These are phyloP conservation scores for Knipowitschia caucasica DNA, from an alignment of 2,797 vertebrate genomes.

Conservation along the genomic window DNA sequence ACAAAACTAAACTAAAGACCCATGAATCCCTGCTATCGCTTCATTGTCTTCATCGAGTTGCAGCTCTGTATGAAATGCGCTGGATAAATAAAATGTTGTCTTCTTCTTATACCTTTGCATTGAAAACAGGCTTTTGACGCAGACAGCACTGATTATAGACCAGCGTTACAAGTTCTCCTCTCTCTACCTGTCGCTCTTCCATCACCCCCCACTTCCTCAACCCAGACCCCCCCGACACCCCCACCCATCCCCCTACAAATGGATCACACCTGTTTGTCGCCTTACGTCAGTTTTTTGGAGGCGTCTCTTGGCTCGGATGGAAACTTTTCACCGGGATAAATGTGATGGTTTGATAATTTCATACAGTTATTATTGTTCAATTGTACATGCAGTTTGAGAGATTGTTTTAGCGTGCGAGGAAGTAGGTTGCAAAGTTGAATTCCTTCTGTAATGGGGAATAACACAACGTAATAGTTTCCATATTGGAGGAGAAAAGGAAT, in stretches of 20 bases:
- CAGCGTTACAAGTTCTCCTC: slow-evolving; percentile 78
- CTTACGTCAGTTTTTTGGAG: slow-evolving; percentile 89
- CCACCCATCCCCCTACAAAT: slow-evolving; percentile 93
- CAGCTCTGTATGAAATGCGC: too few species aligned
- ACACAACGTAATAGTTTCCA: slow-evolving; percentile 2
- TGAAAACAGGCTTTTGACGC: neutral
- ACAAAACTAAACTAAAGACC: too few species aligned
- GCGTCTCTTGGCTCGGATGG: slow-evolving; percentile 75
- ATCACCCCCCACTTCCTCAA: slow-evolving; percentile 31
- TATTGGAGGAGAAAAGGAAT: neutral
- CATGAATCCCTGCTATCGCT: too few species aligned
- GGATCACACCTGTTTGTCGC: slow-evolving; percentile 98
- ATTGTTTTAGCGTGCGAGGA: slow-evolving; percentile 3
- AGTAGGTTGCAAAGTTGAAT: slow-evolving; percentile 1
- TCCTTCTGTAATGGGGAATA: slow-evolving; percentile 11
- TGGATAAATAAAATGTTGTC: too few species aligned
- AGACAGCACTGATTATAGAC: slow-evolving; percentile 35
- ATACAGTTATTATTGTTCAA: slow-evolving; percentile 1
- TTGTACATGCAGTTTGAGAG: neutral
- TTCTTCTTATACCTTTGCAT: too few species aligned
- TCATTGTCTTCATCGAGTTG: too few species aligned
- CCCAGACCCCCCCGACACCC: slow-evolving; percentile 46
- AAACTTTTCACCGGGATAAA: slow-evolving; percentile 3
- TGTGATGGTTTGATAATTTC: slow-evolving; percentile 11
- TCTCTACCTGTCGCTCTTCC: slow-evolving; percentile 86